Percentiles rank a stretch among this genome's conserved stretches.
phyloP scores from a whole-genome alignment of 53 echinoderm and acorn worm species.

The Crossaster papposus region DNA sequence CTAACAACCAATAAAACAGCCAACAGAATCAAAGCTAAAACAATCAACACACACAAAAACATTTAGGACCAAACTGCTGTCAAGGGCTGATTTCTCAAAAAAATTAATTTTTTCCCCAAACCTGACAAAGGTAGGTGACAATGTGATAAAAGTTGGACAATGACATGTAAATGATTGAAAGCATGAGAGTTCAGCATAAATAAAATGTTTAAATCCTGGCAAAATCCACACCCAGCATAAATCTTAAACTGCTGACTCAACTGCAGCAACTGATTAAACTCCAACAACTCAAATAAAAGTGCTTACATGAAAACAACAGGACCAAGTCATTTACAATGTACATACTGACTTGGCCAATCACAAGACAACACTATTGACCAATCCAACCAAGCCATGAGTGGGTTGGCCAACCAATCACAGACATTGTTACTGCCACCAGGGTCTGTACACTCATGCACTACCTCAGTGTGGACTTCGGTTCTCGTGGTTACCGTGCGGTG shows the following conservation, averaged over 20 bases:
- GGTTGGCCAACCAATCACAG: constrained; percentile 20
- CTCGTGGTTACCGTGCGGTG: constrained; percentile 46
- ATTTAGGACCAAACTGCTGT: no score
- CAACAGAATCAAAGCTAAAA: no score
- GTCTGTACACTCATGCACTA: neutral
- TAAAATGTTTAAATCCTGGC: neutral
- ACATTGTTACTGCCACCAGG: neutral
- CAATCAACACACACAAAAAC: no score
- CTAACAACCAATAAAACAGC: no score
- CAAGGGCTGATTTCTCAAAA: no score
- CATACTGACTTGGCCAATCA: neutral
- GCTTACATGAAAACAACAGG: neutral
- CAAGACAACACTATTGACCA: constrained; percentile 32
- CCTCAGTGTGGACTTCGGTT: constrained; percentile 41
- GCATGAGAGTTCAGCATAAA: neutral
- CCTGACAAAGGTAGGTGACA: no score
- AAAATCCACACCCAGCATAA: neutral
- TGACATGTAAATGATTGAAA: neutral
- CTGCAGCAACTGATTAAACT: neutral
- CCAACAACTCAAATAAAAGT: neutral
- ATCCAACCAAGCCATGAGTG: constrained; percentile 8
- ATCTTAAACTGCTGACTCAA: neutral
- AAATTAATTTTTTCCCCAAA: no score
- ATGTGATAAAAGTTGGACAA: neutral
- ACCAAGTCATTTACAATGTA: neutral